A percentile compares a stretch with the other conserved stretches of the same genome.
Evolutionary conservation across 2,888 invertebrate genomes (phyloP).

Genomic region (Tubulanus polymorphus): DNA sequence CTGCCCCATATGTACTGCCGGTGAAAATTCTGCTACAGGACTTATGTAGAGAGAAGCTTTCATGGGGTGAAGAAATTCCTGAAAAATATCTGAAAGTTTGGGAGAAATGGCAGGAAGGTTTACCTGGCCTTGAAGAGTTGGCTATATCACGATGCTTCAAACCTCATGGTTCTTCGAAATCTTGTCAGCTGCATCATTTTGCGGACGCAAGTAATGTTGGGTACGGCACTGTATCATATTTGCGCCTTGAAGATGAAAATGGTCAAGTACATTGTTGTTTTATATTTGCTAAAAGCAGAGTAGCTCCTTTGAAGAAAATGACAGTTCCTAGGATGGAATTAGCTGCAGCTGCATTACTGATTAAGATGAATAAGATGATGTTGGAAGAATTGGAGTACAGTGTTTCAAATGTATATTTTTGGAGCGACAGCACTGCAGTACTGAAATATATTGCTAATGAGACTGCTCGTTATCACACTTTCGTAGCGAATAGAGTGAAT

Average conservation of each 20-base stretch:
- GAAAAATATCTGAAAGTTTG: constrained; percentile 1
- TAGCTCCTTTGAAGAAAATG: constrained; percentile 2
- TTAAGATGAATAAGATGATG: neutral
- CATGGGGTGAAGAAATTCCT: constrained; percentile 14
- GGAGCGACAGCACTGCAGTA: neutral
- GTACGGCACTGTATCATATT: constrained; percentile 13
- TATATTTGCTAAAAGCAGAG: neutral
- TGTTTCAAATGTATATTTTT: neutral
- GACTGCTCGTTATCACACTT: neutral
- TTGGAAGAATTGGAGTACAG: neutral
- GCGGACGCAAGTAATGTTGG: constrained; percentile 16
- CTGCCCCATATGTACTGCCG: constrained; percentile 12
- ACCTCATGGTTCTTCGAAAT: constrained; percentile 8
- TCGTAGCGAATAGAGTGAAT: neutral
- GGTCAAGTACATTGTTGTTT: neutral
- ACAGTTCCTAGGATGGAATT: constrained; percentile 5
- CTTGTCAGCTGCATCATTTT: constrained; percentile 14
- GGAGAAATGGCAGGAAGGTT: constrained; percentile 1
- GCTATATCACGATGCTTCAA: constrained; percentile 12
- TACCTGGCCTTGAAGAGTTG: constrained; percentile 1
- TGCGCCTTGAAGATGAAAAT: constrained; percentile 3
- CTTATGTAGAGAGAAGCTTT: constrained; percentile 5
- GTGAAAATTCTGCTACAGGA: constrained; percentile 9
- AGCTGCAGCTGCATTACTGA: neutral
- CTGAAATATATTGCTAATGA: neutral